Evolutionary conservation across 2,797 vertebrate species (phyloP), one percentile per base, ranked within the genome.

Genomic region (Anolis apletophallus): DNA sequence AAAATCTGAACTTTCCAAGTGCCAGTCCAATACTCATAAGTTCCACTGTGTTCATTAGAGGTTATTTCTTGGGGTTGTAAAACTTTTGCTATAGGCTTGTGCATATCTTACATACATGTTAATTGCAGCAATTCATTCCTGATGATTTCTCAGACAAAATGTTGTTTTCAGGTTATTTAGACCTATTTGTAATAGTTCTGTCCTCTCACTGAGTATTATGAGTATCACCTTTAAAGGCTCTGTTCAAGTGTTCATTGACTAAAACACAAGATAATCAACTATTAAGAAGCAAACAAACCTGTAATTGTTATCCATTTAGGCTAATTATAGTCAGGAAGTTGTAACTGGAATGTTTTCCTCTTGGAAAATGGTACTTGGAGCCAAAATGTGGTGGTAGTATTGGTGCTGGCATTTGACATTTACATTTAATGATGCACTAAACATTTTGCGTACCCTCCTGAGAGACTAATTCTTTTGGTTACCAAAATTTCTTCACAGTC

Each of bases 391-490:
- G 69, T 73, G 4, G 36, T 13, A 61, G 72, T 10, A 50, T 61
- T 74, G 17, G 36, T 29, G 26, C 16, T 21, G 55, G 10, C 23
- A 46, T 11, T 59, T 17, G 46, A 13, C 23, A 13, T 80, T 88
- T 81, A 3, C 55, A 83, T 91, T 86, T 76, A 87, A 55, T 57
- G 64, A 89, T 36, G 74, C 8, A 11, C 8, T 55, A 67, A 11
- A 59, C 69, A 23, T 29, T 91, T 89, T 84, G 16, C 64, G 78
- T 57, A 83, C 19, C 17, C 46, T 52, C 21, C 21, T 54, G 17
- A 82, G 46, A 12, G 34, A 34, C 1, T 73, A 84, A 67, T 87
- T 87, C 87, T 46, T 46, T 78, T 85, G 85, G 6, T 61, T 82
- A 57, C 55, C 40, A 3, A 59, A 59, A 21, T 8, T 17, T 83